Evolutionary conservation across 30 jellyfish, hydroid and myxozoan species (phyloP), one percentile per base, ranked within the genome.

Genomic region (Turritopsis dohrnii): DNA sequence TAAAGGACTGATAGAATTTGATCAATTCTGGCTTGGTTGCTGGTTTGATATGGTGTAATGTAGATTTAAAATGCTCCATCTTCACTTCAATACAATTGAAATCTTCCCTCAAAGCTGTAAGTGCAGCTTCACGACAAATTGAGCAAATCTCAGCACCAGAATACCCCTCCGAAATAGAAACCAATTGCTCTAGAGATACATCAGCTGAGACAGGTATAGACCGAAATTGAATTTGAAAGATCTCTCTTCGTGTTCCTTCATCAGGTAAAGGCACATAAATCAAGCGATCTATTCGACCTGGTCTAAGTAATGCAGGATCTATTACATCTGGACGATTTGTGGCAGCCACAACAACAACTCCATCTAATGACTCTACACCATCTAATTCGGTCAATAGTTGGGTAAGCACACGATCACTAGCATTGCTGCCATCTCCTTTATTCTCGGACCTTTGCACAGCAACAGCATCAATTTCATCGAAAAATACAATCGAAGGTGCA

Each of bases 111-210:
- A 94, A 72, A 16, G 97, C 97, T 29, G 82, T 79, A 76, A 89
- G 79, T 8, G 97, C 99, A 29, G 99, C 99, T 79, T 94, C 99
- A 52, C 85, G 87, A 73, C 99, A 94, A 8, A 89, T 66, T 26
- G 97, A 94, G 53, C 96, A 86, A 29, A 94, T 89, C 73, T 94
- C 99, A 20, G 99, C 99, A 22, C 99, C 99, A 76, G 99, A 94
- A 66, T 89, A 94, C 19, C 97, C 92, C 1, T 86, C 91, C 18
- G 99, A 88, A 52, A 21, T 52, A 8, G 25, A 71, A 1, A 84
- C 92, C 24, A 94, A 84, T 16, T 65, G 88, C 18, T 89, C 86
- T 21, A 66, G 20, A 0, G 66, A 22, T 7, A 94, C 96, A 66
- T 83, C 95, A 9, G 76, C 23, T 65, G 89, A 90, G 8, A 94